A percentile compares a stretch with the other conserved stretches of the same genome.
These are phyloP conservation scores for Pangasius macronema DNA, from an alignment of 2,797 vertebrate genomes.

Conservation along the genomic window DNA sequence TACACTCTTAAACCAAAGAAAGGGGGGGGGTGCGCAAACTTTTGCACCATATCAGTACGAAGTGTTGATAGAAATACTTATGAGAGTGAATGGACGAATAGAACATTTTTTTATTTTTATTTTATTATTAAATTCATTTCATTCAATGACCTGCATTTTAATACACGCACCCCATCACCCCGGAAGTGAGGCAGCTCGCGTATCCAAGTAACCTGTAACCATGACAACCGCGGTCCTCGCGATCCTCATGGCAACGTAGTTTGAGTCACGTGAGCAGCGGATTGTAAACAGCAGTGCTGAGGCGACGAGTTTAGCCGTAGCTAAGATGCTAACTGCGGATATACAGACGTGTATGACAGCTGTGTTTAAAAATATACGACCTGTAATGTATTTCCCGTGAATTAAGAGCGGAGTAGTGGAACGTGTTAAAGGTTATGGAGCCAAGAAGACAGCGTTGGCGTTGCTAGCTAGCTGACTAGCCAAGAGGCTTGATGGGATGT, in stretches of 20 bases:
- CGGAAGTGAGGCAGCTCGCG: background rate
- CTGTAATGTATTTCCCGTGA: background rate
- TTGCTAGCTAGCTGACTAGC: background rate
- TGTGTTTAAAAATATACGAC: too few species aligned
- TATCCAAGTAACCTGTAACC: background rate
- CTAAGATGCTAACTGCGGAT: background rate
- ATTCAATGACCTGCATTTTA: background rate
- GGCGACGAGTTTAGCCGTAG: background rate
- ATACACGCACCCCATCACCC: background rate
- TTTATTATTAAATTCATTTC: background rate
- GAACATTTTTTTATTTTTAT: background rate
- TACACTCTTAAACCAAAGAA: background rate
- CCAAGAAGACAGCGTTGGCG: background rate
- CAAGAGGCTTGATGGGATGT: background rate
- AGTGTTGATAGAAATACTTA: background rate
- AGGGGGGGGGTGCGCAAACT: background rate
- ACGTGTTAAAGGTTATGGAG: background rate
- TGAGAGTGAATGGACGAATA: background rate
- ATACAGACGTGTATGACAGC: background rate
- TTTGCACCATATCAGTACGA: background rate
- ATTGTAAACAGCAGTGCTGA: background rate
- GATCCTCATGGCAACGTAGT: background rate
- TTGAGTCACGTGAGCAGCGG: background rate
- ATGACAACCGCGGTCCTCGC: background rate
- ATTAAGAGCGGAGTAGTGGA: background rate